Evolutionary conservation across 2,888 invertebrate species (phyloP), one percentile per base, ranked within the genome.

Genomic region (Lycophotia porphyrea): DNA sequence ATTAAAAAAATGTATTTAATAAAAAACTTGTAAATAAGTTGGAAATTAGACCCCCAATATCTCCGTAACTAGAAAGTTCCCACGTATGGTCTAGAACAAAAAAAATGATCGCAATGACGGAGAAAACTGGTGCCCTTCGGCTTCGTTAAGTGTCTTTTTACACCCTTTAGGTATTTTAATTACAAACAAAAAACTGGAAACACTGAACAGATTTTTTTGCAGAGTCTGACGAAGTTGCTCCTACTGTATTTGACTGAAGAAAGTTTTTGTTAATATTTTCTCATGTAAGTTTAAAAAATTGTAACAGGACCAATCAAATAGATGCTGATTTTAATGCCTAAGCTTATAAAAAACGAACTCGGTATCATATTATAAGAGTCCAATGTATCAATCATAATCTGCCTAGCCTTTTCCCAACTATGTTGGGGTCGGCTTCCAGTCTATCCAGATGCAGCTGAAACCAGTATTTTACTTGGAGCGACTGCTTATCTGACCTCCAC

Each of bases 281-380:
- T 27, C 5, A 24, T 67, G 15, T 18, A 3, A 44, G 4, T 68
- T 24, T 39, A 9, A 9, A 27, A 27, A 27, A 24, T 15, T n/a
- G 18, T 24, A 27, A 18, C n/a, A 34, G 9, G 21, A 1, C 21
- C 21, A 42, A 42, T 55, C 34, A 42, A 55, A 72, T 24, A 44
- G 1, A 72, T 7, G 4, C 7, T 11, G 15, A 31, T 13, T 13
- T 15, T n/a, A 2, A 0, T n/a, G 5, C 0, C 11, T 13, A n/a
- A 18, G 4, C 1, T 0, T 21, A 3, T 18, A 44, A 39, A 44
- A 21, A 27, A 2, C 0, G n/a, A n/a, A 44, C 5, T 1, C 34
- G 15, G 11, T 36, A 27, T n/a, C 9, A 15, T 34, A 34, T 21
- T 60, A 34, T 21, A 60, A 34, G 1, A 31, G n/a, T 11, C 11